Evolutionary conservation across 2,113 vertebrate species (phyloP), one percentile per base, ranked within the genome.

Genomic region (Cottus gobio): DNA sequence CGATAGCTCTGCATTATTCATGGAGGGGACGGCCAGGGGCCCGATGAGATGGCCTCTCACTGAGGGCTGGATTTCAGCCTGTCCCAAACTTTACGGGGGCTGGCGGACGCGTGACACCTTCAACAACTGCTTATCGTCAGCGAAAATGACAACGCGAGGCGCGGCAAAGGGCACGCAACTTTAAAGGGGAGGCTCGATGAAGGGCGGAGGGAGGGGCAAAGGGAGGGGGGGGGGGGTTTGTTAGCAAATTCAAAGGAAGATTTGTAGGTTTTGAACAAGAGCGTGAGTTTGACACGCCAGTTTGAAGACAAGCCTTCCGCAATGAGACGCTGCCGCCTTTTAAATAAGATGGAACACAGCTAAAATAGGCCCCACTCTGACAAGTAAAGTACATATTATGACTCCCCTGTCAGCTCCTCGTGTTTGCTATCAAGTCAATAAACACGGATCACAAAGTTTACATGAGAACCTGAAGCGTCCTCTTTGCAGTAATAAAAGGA

Each of bases 1-100:
- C 93, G 85, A 94, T 93, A 92, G 86, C 86, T 67, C 86, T 94
- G 93, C 91, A 94, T 94, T 89, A 94, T 94, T 94, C 93, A 94
- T 93, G 75, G 52, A 4, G 79, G 79, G 31, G 77, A 72, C 61
- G 64, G 69, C 39, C 24, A 10, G 50, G 37, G 88, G 85, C 77
- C 70, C 75, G 85, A 84, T 80, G 88, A 90, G 91, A 89, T 82
- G 79, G 89, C 93, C 90, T 94, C 88, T 90, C 87, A 31, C 86
- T 71, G 84, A 91, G 90, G 86, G 72, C 86, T 91, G 84, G 87
- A 82, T 92, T 91, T 85, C 90, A 91, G 71, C 85, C 46, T 42
- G 84, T 86, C 80, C 85, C 87, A 86, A 89, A 89, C 84, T 92
- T 92, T 90, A 86, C 73, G 56, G 83, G 46, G 61, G 60, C 77